Percentiles rank a stretch among this genome's conserved stretches.
phyloP scores from a whole-genome alignment of 2,797 vertebrate species.

The Tokudaia tokunoshimensis region DNA sequence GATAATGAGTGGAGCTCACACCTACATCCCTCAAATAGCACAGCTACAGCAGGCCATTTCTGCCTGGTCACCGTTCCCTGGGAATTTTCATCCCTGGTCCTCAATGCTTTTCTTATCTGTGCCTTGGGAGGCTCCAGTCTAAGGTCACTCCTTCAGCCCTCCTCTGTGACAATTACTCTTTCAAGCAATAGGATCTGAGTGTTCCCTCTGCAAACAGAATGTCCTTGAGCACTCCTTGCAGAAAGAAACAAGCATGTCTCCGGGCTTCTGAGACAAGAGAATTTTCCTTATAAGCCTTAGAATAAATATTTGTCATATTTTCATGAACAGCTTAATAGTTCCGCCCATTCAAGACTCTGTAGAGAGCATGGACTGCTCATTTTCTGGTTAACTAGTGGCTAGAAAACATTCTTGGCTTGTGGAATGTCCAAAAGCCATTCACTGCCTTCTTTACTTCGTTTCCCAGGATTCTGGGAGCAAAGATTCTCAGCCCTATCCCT shows the following conservation, averaged over 20 bases:
- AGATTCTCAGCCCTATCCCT: background rate
- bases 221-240: background rate
- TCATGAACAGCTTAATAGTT: background rate
- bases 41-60: background rate
- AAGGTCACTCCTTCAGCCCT: background rate
- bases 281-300: slow-evolving; percentile 40
- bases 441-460: background rate
- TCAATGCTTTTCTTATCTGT: background rate
- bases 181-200: background rate
- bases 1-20: background rate
- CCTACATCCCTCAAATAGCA: background rate
- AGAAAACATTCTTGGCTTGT: slow-evolving; percentile 3
- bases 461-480: background rate
- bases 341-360: background rate
- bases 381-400: slow-evolving; percentile 5
- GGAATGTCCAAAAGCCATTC: slow-evolving; percentile 19
- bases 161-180: background rate
- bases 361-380: background rate
- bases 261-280: background rate
- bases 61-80: background rate
- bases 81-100: background rate
- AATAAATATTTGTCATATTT: slow-evolving; percentile 64
- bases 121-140: background rate
- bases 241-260: slow-evolving; percentile 34
- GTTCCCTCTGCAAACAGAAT: slow-evolving; percentile 36